Evolutionary conservation across 2,113 vertebrate genomes (phyloP).

Genomic region (Notarius quadriscutis): DNA sequence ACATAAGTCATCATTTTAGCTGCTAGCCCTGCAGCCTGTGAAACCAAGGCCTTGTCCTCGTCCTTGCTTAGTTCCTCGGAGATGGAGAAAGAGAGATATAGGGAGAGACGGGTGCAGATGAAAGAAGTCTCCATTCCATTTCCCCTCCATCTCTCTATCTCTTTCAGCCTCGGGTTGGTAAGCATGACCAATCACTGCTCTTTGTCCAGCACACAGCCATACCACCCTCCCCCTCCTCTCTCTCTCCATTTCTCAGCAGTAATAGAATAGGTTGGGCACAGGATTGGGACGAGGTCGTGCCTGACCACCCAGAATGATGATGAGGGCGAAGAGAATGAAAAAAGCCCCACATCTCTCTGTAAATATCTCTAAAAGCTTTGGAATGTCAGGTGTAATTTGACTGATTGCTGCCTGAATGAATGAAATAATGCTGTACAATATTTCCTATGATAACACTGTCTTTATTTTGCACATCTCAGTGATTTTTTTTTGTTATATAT

Average conservation of each 20-base stretch:
- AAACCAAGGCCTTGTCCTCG: constrained; percentile 12
- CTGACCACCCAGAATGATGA: constrained; percentile 21
- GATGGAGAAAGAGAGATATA: not conserved
- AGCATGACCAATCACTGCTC: constrained; percentile 10
- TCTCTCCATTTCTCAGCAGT: constrained; percentile 8
- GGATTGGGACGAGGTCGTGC: constrained; percentile 3
- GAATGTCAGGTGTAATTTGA: not conserved
- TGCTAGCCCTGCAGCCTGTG: constrained; percentile 15
- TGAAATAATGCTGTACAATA: not conserved
- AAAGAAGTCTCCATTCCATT: constrained; percentile 5
- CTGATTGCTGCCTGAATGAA: not conserved
- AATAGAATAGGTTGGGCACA: constrained; percentile 12
- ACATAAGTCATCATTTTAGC: constrained; percentile 44
- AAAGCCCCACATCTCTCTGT: constrained; percentile 4
- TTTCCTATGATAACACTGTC: not conserved
- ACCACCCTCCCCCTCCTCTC: not conserved
- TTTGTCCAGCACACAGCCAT: not conserved
- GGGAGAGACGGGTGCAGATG: constrained; percentile 9
- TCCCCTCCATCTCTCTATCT: constrained; percentile 18
- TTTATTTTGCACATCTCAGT: not conserved
- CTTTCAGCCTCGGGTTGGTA: constrained; percentile 21
- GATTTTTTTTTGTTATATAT: not conserved
- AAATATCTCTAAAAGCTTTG: constrained; percentile 17
- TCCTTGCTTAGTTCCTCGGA: constrained; percentile 2
- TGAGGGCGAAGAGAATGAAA: constrained; percentile 20